These are phyloP conservation scores for Sitta europaea DNA, from an alignment of 2,113 vertebrate genomes.

Conservation along the genomic window DNA sequence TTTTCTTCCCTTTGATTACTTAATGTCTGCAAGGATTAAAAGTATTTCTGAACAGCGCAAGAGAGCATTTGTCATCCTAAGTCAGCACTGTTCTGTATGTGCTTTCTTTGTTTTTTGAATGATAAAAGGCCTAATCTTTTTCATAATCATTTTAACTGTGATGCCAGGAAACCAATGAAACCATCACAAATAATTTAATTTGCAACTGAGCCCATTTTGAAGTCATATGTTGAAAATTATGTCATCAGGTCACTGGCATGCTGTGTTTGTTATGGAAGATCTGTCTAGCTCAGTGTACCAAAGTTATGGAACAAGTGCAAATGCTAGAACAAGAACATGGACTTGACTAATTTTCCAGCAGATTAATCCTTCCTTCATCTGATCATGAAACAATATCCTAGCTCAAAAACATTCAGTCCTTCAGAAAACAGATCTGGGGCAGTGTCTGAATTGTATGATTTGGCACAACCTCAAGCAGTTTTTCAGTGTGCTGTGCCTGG, in stretches of 20 bases:
- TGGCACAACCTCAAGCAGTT: slow-evolving; percentile 14
- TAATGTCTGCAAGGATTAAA: background rate
- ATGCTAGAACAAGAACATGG: background rate
- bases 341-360: slow-evolving; percentile 13
- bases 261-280: background rate
- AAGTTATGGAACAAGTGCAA: slow-evolving; percentile 10
- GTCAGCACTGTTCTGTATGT: background rate
- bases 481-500: background rate
- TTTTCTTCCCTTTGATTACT: background rate
- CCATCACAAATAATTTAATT: background rate
- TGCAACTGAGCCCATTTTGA: background rate
- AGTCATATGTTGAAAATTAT: background rate
- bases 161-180: background rate
- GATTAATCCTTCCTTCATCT: slow-evolving; percentile 14
- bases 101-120: background rate
- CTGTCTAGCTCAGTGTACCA: background rate
- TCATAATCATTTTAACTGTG: background rate
- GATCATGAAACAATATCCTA: slow-evolving; percentile 15
- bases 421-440: background rate
- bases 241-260: background rate
- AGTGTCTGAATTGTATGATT: slow-evolving; percentile 17
- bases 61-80: background rate
- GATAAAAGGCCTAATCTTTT: background rate
- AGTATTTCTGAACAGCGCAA: background rate
- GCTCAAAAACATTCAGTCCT: background rate